Conservation (phyloP, 37 sponge, comb jelly and placozoan species). For the Ianthella basta region DNA sequence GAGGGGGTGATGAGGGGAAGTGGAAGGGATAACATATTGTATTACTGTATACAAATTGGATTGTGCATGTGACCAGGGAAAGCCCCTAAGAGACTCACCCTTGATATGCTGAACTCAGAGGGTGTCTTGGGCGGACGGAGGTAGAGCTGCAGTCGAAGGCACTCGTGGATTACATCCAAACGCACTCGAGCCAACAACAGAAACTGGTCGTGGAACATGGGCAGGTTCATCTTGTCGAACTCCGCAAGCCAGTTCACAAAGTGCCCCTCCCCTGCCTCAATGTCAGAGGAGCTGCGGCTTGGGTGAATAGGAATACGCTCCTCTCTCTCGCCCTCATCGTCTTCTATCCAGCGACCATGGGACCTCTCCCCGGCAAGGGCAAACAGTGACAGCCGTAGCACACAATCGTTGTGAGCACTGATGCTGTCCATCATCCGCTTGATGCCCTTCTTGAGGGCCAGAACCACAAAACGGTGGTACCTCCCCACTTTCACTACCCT, state of each 20-base stretch:
- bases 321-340: slow-evolving; percentile 10
- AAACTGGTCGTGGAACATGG: slow-evolving; percentile 62
- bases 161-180: slow-evolving; percentile 90
- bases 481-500: slow-evolving; percentile 11
- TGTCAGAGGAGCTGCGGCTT: not conserved
- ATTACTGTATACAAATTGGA: not conserved
- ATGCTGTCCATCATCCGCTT: slow-evolving; percentile 33
- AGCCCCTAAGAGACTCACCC: slow-evolving; percentile 45
- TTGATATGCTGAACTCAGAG: slow-evolving; percentile 69
- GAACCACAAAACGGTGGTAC: slow-evolving; percentile 64
- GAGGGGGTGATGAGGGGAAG: not conserved
- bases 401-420: slow-evolving; percentile 29
- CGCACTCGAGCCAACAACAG: slow-evolving; percentile 70
- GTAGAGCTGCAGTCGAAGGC: slow-evolving; percentile 65
- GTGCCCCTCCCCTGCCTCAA: not conserved
- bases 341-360: not conserved
- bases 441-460: slow-evolving; percentile 67
- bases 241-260: slow-evolving; percentile 49
- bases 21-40: not conserved
- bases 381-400: slow-evolving; percentile 28
- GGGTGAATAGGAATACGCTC: slow-evolving; percentile 12
- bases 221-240: slow-evolving; percentile 70
- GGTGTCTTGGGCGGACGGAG: slow-evolving; percentile 45
- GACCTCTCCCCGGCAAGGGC: slow-evolving; percentile 14
- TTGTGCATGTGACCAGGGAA: not conserved